A percentile compares a stretch with the other conserved stretches of the same genome.
phyloP scores from a whole-genome alignment of 1,140 invertebrate species.

The Zaprionus nigranus region DNA sequence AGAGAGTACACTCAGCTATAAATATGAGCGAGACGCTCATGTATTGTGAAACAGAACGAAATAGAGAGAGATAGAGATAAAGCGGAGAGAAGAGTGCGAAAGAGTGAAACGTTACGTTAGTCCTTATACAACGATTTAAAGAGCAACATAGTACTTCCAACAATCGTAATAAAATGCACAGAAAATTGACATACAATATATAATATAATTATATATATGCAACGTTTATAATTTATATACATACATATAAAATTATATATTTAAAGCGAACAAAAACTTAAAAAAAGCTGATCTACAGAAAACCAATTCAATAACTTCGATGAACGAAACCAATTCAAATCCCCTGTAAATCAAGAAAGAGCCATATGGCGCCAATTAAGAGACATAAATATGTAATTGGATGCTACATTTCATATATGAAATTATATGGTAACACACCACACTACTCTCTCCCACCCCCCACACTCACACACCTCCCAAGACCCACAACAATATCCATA shows the following conservation, averaged over 20 bases:
- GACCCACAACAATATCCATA: not conserved
- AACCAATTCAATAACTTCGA: not conserved
- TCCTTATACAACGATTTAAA: constrained; percentile 66
- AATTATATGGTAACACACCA: constrained; percentile 6
- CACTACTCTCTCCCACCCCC: not conserved
- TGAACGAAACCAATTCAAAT: constrained; percentile 6
- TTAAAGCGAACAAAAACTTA: not conserved
- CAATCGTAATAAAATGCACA: constrained; percentile 41
- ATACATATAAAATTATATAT: not conserved
- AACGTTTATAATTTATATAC: constrained; percentile 22
- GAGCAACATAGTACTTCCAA: constrained; percentile 75
- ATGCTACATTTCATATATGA: not conserved
- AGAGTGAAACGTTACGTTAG: constrained; percentile 55
- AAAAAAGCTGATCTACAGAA: constrained; percentile 18
- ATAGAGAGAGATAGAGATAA: constrained; percentile 11
- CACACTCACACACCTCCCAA: not conserved
- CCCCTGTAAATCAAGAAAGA: constrained; percentile 1
- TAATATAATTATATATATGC: constrained; percentile 28
- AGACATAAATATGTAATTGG: constrained; percentile 3
- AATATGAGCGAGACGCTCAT: constrained; percentile 24
- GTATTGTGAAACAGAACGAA: not conserved
- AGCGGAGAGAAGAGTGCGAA: not conserved
- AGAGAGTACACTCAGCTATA: constrained; percentile 3
- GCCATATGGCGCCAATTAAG: not conserved
- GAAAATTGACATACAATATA: constrained; percentile 48